These are phyloP conservation scores for Oopsacas minuta DNA, from an alignment of 37 sponge, comb jelly and placozoan genomes.

Conservation along the genomic window DNA sequence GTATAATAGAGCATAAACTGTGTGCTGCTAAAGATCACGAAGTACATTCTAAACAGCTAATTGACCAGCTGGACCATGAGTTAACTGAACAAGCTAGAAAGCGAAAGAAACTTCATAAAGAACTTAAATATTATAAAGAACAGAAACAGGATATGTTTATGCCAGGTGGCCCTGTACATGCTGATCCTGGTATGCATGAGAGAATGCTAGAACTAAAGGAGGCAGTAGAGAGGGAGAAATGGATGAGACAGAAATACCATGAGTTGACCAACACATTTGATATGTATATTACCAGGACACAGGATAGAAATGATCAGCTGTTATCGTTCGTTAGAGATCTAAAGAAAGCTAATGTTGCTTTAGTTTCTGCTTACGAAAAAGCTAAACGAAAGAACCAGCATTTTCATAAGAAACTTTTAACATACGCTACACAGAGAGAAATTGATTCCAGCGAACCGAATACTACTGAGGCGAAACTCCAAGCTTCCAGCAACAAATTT, in stretches of 20 bases:
- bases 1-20: background rate
- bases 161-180: background rate
- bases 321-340: constrained; percentile 63
- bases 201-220: background rate
- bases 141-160: background rate
- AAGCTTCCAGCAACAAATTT: background rate
- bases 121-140: background rate
- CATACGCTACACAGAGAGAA: constrained; percentile 23
- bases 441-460: background rate
- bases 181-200: background rate
- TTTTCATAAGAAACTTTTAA: constrained; percentile 56
- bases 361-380: constrained; percentile 79
- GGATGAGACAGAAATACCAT: background rate
- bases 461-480: background rate
- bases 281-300: background rate
- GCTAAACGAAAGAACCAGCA: constrained; percentile 58
- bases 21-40: constrained; percentile 9
- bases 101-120: background rate
- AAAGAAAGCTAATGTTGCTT: constrained; percentile 49
- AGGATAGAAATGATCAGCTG: constrained; percentile 55
- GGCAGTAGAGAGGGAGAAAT: background rate
- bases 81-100: background rate
- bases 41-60: background rate
- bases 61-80: background rate
- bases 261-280: constrained; percentile 10